Evolutionary conservation across 92 coral and sea anemone species (phyloP).

Genomic region (Umimayanthus chanpuru): DNA sequence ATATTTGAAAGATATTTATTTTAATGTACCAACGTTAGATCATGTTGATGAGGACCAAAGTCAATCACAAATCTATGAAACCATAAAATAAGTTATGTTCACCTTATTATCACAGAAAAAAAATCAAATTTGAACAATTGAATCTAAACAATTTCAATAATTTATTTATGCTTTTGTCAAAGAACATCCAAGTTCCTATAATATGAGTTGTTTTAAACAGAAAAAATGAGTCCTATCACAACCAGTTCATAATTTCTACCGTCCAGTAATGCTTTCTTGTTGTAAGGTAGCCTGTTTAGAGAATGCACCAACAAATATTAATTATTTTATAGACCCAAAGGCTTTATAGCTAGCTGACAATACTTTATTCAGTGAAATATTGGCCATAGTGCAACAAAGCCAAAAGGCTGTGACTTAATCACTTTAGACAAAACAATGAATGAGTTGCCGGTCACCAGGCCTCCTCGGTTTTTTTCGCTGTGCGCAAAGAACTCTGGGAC

Average conservation of each 20-base stretch:
- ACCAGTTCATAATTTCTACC: background rate
- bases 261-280: too few relatives aligned
- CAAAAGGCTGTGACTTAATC: background rate
- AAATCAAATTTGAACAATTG: background rate
- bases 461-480: too few relatives aligned
- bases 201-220: too few relatives aligned
- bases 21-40: background rate
- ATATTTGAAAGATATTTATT: background rate
- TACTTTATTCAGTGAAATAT: background rate
- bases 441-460: too few relatives aligned
- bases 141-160: background rate
- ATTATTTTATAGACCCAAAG: background rate
- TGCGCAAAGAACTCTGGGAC: too few relatives aligned
- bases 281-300: too few relatives aligned
- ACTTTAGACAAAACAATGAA: background rate
- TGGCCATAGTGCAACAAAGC: background rate
- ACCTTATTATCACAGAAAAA: background rate
- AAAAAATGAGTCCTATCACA: too few relatives aligned
- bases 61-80: background rate
- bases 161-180: background rate
- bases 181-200: background rate
- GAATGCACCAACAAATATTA: too few relatives aligned
- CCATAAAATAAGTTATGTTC: background rate
- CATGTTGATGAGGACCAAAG: background rate
- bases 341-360: background rate